phyloP scores from a whole-genome alignment of 2,888 invertebrate species.

The Idaea straminata region DNA sequence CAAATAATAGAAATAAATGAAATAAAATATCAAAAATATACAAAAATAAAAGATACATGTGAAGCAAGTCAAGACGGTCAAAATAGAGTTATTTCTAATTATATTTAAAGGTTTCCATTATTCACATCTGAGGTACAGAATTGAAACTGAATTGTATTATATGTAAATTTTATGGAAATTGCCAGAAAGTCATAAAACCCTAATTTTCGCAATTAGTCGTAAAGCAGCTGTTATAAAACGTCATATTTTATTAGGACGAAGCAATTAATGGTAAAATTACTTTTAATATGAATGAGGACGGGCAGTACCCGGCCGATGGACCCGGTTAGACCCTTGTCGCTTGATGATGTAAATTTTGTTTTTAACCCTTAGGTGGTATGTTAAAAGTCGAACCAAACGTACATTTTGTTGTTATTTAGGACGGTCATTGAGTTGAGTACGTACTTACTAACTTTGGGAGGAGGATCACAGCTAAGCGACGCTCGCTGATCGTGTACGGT shows the following conservation, averaged over 20 bases:
- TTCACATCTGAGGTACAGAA: neutral
- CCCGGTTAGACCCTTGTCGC: neutral
- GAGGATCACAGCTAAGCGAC: too few species aligned
- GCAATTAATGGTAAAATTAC: neutral
- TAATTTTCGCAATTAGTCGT: neutral
- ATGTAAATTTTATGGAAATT: neutral
- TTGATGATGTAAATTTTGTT: neutral
- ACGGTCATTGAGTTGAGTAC: neutral
- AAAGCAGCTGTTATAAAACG: neutral
- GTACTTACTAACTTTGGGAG: too few species aligned
- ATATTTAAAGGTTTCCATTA: neutral
- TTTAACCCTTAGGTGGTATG: neutral
- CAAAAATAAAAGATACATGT: too few species aligned
- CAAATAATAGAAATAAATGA: too few species aligned
- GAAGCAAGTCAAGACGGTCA: too few species aligned
- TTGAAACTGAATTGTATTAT: too few species aligned
- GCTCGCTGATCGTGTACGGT: too few species aligned
- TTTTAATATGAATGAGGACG: neutral
- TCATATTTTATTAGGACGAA: neutral
- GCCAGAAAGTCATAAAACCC: neutral
- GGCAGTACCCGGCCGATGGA: neutral
- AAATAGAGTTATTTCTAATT: too few species aligned
- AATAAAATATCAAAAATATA: too few species aligned
- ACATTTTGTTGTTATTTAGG: neutral
- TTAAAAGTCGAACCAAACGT: neutral